Evolutionary conservation across 2,888 invertebrate genomes (phyloP).

Genomic region (Drosophila prolongata): DNA sequence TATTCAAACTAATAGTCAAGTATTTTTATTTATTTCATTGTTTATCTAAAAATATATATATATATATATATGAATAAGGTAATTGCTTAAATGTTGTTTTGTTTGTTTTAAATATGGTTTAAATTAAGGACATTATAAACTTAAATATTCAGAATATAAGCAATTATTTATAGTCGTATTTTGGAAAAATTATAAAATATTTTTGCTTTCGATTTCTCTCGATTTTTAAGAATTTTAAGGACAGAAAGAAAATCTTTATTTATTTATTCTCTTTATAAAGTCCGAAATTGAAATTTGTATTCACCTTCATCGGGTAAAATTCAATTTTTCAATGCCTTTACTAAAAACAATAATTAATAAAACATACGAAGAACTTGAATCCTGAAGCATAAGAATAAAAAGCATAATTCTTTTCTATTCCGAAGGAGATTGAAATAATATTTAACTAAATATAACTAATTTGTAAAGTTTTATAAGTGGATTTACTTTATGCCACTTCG

Average conservation of each 20-base stretch:
- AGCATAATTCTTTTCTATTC: not conserved
- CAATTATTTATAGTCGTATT: constrained; percentile 1
- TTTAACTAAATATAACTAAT: not conserved
- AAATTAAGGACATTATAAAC: not conserved
- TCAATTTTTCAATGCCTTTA: not conserved
- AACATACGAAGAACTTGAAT: not conserved
- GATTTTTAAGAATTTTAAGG: not conserved
- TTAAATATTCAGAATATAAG: constrained; percentile 15
- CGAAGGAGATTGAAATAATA: not conserved
- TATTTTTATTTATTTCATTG: constrained; percentile 14
- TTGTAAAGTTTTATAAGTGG: not conserved
- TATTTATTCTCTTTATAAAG: not conserved
- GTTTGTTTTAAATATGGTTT: not conserved
- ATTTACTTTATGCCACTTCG: not conserved
- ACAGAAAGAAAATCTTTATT: not conserved
- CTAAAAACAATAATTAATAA: not conserved
- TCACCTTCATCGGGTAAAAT: not conserved
- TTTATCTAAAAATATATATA: constrained; percentile 38
- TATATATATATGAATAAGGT: constrained; percentile 17
- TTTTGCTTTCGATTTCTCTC: not conserved
- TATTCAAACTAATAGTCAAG: constrained; percentile 8
- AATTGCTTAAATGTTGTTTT: constrained; percentile 11
- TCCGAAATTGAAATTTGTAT: not conserved
- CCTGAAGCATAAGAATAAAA: not conserved
- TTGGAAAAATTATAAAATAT: not conserved